A percentile compares a stretch with the other conserved stretches of the same genome.
Conservation (phyloP, 2,113 vertebrate species). For the Athene cunicularia region DNA sequence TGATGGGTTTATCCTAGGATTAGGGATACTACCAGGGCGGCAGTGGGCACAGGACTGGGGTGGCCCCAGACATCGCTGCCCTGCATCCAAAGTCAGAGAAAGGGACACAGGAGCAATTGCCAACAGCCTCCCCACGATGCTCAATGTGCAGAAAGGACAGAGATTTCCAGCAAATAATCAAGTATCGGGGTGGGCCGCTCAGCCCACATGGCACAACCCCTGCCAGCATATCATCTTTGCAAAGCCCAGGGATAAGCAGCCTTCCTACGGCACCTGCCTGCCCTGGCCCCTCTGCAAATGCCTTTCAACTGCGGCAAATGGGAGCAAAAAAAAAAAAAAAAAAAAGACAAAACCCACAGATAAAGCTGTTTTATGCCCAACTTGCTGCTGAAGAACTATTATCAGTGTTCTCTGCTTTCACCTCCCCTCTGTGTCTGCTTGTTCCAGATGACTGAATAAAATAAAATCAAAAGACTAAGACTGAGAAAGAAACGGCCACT, state of each 20-base stretch:
- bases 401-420: neutral
- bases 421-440: neutral
- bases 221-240: neutral
- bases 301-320: neutral
- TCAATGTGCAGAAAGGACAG: neutral
- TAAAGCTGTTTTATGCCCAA: constrained; percentile 22
- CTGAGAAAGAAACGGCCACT: neutral
- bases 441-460: constrained; percentile 45
- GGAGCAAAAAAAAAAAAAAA: neutral
- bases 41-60: accelerated
- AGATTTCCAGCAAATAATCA: neutral
- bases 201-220: accelerated
- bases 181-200: accelerated
- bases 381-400: constrained; percentile 7
- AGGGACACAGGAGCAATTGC: accelerated
- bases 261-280: accelerated
- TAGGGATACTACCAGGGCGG: neutral
- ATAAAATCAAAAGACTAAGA: neutral
- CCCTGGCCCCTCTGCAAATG: accelerated
- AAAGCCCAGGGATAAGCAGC: neutral
- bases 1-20: neutral
- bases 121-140: accelerated
- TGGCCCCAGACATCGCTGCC: neutral
- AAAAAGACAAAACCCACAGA: neutral
- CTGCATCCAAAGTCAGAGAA: accelerated